Evolutionary conservation across 2,797 vertebrate genomes (phyloP).

Genomic region (Rachycentron canadum): DNA sequence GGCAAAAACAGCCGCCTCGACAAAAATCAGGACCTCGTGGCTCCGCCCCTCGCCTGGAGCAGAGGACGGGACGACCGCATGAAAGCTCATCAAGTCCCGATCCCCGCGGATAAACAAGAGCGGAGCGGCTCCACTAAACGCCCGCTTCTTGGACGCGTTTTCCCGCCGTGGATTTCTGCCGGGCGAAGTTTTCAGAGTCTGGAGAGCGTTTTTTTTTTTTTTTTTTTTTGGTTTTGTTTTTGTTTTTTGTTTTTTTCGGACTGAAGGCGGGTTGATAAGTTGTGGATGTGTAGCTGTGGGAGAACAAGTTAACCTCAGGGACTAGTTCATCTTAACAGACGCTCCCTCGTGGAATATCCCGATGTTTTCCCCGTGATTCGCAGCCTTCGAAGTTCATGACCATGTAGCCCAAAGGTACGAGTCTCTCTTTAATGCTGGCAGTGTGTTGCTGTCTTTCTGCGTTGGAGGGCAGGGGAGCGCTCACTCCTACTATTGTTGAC

Average conservation of each 20-base stretch:
- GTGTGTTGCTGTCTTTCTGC: background rate
- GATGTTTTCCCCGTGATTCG: background rate
- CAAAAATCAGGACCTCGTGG: slow-evolving; percentile 26
- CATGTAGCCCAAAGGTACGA: slow-evolving; percentile 46
- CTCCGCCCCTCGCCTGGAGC: slow-evolving; percentile 46
- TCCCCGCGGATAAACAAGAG: background rate
- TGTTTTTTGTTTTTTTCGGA: too few species aligned
- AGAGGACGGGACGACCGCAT: slow-evolving; percentile 16
- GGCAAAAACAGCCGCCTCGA: slow-evolving; percentile 21
- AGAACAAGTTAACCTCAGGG: background rate
- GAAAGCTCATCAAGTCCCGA: slow-evolving; percentile 22
- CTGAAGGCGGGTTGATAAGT: background rate
- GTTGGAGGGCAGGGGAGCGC: background rate
- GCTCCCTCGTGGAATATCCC: slow-evolving; percentile 2
- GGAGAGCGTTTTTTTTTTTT: too few species aligned
- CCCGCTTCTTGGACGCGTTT: background rate
- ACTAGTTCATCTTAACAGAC: background rate
- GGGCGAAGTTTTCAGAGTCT: background rate
- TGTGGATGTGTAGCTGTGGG: background rate
- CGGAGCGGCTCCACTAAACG: background rate
- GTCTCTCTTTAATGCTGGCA: background rate
- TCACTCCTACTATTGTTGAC: background rate
- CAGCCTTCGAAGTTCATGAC: background rate
- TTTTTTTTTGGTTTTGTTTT: too few species aligned
- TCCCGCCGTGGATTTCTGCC: background rate